A percentile compares a stretch with the other conserved stretches of the same genome.
These are phyloP conservation scores for Leucoptera coffeella DNA, from an alignment of 2,888 invertebrate species.

Conservation along the genomic window DNA sequence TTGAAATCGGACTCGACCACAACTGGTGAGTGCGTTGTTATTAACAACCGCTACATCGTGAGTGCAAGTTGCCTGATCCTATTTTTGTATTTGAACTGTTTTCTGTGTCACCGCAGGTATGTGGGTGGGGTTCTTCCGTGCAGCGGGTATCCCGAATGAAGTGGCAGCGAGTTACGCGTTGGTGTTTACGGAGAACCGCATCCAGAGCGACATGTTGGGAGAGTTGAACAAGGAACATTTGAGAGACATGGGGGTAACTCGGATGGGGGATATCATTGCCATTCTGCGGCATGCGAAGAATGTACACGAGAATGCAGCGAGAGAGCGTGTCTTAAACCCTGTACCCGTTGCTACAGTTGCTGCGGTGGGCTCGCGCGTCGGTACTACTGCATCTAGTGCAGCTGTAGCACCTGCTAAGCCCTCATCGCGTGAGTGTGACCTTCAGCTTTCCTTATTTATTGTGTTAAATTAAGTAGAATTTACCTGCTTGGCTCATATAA, in stretches of 20 bases:
- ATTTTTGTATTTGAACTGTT: no score
- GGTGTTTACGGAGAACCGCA: slow-evolving; percentile 81
- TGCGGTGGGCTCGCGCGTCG: background rate
- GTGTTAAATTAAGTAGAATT: no score
- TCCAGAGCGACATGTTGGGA: slow-evolving; percentile 77
- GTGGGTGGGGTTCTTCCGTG: slow-evolving; percentile 85
- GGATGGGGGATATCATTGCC: slow-evolving; percentile 65
- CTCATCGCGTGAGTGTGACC: slow-evolving; percentile 25
- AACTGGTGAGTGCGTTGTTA: no score
- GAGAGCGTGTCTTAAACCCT: slow-evolving; percentile 45
- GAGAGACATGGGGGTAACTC: slow-evolving; percentile 80
- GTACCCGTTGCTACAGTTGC: no score
- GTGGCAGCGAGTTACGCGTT: slow-evolving; percentile 79
- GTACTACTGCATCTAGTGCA: no score
- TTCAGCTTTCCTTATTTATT: no score
- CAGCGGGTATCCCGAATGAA: slow-evolving; percentile 75
- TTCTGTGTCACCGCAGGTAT: no score
- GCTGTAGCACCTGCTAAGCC: slow-evolving; percentile 20
- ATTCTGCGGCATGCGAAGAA: slow-evolving; percentile 63
- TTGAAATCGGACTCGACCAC: no score
- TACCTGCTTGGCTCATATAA: no score
- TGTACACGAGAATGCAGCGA: slow-evolving; percentile 52
- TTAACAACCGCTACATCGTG: no score
- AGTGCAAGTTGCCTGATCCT: no score
- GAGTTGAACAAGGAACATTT: slow-evolving; percentile 84